A percentile compares a stretch with the other conserved stretches of the same genome.
These are phyloP conservation scores for Corythoichthys haematopterus DNA, from an alignment of 2,113 vertebrate species.

Conservation along the genomic window DNA sequence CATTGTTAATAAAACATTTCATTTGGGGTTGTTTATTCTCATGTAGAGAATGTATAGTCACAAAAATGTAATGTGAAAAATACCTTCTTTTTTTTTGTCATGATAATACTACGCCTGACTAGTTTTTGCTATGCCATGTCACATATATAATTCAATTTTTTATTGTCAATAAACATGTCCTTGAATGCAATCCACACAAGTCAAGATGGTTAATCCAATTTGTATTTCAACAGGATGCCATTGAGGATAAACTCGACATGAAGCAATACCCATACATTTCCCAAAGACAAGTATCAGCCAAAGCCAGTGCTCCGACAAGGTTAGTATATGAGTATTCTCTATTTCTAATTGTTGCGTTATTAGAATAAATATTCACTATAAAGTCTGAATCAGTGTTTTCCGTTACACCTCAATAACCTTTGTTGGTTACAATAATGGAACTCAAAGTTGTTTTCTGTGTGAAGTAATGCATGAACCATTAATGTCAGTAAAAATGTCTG, in stretches of 20 bases:
- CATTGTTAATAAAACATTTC: no score
- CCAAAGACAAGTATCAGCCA: slow-evolving; percentile 85
- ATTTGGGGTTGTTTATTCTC: no score
- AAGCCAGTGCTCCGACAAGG: slow-evolving; percentile 89
- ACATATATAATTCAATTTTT: not conserved
- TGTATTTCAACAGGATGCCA: slow-evolving; percentile 77
- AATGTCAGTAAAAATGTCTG: not conserved
- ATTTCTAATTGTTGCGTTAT: not conserved
- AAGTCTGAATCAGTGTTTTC: not conserved
- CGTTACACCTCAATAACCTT: not conserved
- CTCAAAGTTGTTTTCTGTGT: not conserved
- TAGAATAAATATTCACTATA: not conserved
- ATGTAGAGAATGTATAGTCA: no score
- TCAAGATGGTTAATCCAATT: not conserved
- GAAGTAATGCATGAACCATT: not conserved
- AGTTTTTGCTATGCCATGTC: not conserved
- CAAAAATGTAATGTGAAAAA: no score
- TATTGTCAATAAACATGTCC: no score
- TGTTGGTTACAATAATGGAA: no score
- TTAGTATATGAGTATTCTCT: slow-evolving; percentile 34
- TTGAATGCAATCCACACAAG: no score
- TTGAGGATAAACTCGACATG: slow-evolving; percentile 95
- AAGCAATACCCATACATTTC: slow-evolving; percentile 97
- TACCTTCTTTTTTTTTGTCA: no score
- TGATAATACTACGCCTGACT: no score